Evolutionary conservation across 1,140 invertebrate species (phyloP).

Genomic region (Psix sp.): DNA sequence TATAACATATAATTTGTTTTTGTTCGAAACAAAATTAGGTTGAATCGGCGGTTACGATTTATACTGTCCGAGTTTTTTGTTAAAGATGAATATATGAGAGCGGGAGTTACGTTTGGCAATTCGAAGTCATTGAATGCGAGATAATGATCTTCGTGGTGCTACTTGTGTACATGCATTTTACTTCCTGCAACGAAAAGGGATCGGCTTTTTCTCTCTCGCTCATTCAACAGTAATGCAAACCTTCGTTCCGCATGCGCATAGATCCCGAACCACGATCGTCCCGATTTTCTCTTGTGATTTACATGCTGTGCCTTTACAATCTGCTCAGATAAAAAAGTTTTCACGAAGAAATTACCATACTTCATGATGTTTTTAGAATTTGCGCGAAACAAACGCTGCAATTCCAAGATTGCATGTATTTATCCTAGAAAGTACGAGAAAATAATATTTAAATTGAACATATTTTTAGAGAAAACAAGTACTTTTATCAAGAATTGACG

Average conservation of each 20-base stretch:
- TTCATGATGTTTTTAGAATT: constrained; percentile 32
- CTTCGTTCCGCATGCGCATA: constrained; percentile 46
- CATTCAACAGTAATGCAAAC: not conserved
- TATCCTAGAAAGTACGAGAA: constrained; percentile 37
- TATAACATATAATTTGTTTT: constrained; percentile 30
- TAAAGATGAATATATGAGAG: constrained; percentile 39
- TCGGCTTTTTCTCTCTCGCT: constrained; percentile 20
- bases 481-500: too few relatives aligned
- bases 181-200: constrained; percentile 43
- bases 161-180: constrained; percentile 41
- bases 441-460: constrained; percentile 18
- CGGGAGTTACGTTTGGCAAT: constrained; percentile 29
- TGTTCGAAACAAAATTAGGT: constrained; percentile 29
- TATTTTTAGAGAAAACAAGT: constrained; percentile 19
- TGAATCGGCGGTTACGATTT: constrained; percentile 39
- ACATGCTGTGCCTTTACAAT: constrained; percentile 16
- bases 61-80: constrained; percentile 19
- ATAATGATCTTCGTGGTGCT: constrained; percentile 38
- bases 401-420: constrained; percentile 13
- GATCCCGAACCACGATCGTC: constrained; percentile 44
- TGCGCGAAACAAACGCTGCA: constrained; percentile 6
- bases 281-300: constrained; percentile 48
- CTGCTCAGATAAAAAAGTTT: constrained; percentile 24
- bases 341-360: constrained; percentile 41
- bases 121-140: constrained; percentile 41